Conservation (phyloP, 2,113 vertebrate species). For the Notechis scutatus region DNA sequence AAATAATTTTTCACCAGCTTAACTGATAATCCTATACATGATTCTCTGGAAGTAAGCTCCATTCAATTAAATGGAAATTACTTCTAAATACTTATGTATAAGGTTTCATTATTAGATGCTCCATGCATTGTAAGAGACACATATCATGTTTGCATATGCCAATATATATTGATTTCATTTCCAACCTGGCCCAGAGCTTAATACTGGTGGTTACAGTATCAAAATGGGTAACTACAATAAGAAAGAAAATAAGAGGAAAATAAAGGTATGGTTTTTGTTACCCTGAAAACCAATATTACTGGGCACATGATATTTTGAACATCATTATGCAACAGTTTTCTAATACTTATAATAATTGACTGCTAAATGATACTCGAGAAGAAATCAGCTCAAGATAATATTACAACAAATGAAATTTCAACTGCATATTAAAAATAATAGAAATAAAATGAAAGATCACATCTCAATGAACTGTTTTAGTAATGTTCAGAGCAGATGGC, state of each 20-base stretch:
- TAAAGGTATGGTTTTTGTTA: conserved; percentile 57
- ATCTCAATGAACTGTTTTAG: conserved; percentile 48
- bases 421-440: conserved; percentile 54
- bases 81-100: background rate
- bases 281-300: conserved; percentile 58
- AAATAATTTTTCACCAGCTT: conserved; percentile 64
- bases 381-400: conserved; percentile 60
- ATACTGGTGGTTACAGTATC: conserved; percentile 55
- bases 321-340: conserved; percentile 61
- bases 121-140: conserved; percentile 83
- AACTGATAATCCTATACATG: conserved; percentile 6
- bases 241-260: conserved; percentile 71
- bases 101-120: conserved; percentile 60
- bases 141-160: conserved; percentile 77
- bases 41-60: background rate
- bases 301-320: conserved; percentile 56
- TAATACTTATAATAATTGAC: conserved; percentile 64
- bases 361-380: conserved; percentile 62
- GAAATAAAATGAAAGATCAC: conserved; percentile 40
- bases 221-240: conserved; percentile 51
- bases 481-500: conserved; percentile 52
- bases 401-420: conserved; percentile 52
- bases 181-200: conserved; percentile 84
- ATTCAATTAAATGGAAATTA: background rate
- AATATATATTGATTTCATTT: conserved; percentile 74